Conservation (phyloP, 2,797 vertebrate species). For the Pangasius larnaudii region DNA sequence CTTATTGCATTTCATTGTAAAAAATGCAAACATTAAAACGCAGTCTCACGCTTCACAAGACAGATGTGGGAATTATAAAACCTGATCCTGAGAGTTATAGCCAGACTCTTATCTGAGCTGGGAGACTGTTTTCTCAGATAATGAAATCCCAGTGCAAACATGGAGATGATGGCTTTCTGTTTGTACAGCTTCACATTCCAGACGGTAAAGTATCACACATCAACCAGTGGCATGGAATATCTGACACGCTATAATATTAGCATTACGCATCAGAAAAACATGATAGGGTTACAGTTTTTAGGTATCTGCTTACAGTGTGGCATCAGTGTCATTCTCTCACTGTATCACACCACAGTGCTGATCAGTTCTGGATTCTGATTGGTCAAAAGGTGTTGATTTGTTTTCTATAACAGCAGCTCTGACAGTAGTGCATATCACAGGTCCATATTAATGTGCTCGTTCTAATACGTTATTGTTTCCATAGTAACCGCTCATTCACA, state of each 20-base stretch:
- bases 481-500: not conserved
- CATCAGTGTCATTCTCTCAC: not conserved
- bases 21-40: slow-evolving; percentile 1
- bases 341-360: not conserved
- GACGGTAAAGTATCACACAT: slow-evolving; percentile 27
- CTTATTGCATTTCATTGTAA: slow-evolving; percentile 15
- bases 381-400: not conserved
- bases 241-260: slow-evolving; percentile 3
- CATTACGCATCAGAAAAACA: not conserved
- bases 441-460: not conserved
- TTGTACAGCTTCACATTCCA: slow-evolving; percentile 37
- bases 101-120: slow-evolving; percentile 24
- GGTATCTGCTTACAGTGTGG: not conserved
- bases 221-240: slow-evolving; percentile 20
- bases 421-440: not conserved
- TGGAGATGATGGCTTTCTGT: slow-evolving; percentile 35
- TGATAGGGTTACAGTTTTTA: not conserved
- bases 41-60: slow-evolving; percentile 10
- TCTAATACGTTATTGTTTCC: not conserved
- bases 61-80: slow-evolving; percentile 37
- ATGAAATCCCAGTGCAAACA: slow-evolving; percentile 54
- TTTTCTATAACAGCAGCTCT: not conserved
- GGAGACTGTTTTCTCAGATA: slow-evolving; percentile 44
- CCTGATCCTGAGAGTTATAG: slow-evolving; percentile 22
- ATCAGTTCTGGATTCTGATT: not conserved